phyloP scores from a whole-genome alignment of 1,140 invertebrate species.

The Zaprionus gabonicus region DNA sequence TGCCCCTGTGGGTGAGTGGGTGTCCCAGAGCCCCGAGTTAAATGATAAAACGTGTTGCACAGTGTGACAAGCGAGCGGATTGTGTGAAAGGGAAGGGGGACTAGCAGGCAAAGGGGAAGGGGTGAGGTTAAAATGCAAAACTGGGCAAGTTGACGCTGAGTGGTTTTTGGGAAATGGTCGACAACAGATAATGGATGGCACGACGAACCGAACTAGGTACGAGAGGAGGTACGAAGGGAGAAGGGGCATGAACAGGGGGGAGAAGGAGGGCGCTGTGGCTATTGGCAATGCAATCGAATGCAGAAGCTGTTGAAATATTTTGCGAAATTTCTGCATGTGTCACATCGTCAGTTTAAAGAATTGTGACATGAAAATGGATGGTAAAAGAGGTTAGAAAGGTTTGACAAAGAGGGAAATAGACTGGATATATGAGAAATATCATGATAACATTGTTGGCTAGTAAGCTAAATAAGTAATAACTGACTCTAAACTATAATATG shows the following conservation, averaged over 20 bases:
- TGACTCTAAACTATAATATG: too few relatives aligned
- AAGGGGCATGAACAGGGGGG: background rate
- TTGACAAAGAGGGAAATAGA: too few relatives aligned
- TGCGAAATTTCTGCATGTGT: slow-evolving; percentile 12
- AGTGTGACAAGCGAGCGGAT: slow-evolving; percentile 18
- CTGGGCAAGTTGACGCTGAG: slow-evolving; percentile 53
- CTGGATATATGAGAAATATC: too few relatives aligned
- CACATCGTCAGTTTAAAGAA: background rate
- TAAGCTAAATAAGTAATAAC: too few relatives aligned
- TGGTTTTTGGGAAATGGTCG: slow-evolving; percentile 53
- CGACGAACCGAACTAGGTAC: background rate
- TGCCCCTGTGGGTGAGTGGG: slow-evolving; percentile 40
- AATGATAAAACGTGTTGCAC: slow-evolving; percentile 77
- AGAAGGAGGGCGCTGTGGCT: too few relatives aligned
- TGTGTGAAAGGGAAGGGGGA: background rate
- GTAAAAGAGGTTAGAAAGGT: background rate
- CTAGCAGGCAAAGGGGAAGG: too few relatives aligned
- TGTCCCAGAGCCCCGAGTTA: slow-evolving; percentile 50
- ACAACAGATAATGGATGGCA: slow-evolving; percentile 64
- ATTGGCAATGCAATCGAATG: slow-evolving; percentile 23
- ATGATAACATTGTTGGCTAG: too few relatives aligned
- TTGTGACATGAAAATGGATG: slow-evolving; percentile 1
- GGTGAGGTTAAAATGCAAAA: slow-evolving; percentile 62
- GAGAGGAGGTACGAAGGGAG: background rate
- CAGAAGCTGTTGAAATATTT: slow-evolving; percentile 18